Evolutionary conservation across 2,797 vertebrate species (phyloP).

Genomic region (Pyrrhura leucotis): DNA sequence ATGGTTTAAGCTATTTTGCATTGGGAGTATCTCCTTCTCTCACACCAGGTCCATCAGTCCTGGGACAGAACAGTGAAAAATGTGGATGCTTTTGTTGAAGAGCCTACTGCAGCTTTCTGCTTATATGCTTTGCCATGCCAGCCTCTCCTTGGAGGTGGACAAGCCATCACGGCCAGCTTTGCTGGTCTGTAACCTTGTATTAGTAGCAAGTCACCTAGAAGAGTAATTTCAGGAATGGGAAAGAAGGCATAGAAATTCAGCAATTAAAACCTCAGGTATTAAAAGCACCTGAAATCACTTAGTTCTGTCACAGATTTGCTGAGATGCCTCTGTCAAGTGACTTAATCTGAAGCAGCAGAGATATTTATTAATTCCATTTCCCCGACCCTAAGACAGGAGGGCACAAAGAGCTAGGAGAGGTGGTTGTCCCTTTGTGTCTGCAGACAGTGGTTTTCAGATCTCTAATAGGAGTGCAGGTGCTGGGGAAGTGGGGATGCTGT

Average conservation of each 20-base stretch:
- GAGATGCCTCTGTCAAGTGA: not conserved
- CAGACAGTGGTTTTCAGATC: not conserved
- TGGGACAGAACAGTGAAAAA: not conserved
- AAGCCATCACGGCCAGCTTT: not conserved
- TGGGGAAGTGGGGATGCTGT: not conserved
- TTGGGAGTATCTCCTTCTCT: not conserved
- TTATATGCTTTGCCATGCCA: not conserved
- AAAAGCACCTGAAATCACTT: not conserved
- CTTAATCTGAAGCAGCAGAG: not conserved
- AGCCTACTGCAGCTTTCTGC: not conserved
- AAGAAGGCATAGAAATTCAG: not conserved
- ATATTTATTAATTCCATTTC: not conserved
- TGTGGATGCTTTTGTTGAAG: accelerated
- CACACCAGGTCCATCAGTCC: not conserved
- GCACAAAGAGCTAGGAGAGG: not conserved
- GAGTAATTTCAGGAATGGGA: not conserved
- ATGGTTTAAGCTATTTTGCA: not conserved
- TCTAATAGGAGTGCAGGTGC: not conserved
- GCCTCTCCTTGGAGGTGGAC: not conserved
- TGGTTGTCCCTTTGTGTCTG: no score
- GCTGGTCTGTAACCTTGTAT: not conserved
- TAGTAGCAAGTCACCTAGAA: not conserved
- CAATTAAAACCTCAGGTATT: not conserved
- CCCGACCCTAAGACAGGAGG: not conserved
- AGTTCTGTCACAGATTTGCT: not conserved